Conservation (phyloP, 2,888 invertebrate species). For the Piscicola geometra region DNA sequence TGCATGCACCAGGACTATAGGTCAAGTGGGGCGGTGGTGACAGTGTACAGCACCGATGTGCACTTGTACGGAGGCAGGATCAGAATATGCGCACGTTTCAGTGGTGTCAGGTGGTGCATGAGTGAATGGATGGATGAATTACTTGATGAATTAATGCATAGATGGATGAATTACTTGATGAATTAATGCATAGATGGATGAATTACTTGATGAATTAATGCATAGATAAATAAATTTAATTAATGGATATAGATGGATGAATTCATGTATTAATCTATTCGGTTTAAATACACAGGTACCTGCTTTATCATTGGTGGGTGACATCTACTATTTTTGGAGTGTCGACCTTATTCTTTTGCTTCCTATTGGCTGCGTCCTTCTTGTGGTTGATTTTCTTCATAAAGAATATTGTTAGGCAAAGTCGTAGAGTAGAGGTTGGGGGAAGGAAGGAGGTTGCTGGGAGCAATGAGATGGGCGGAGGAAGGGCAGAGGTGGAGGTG, state of each 20-base stretch:
- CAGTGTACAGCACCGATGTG: background rate
- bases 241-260: too few species aligned
- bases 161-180: constrained; percentile 1
- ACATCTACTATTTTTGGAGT: constrained; percentile 57
- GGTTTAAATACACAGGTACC: constrained; percentile 64
- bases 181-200: background rate
- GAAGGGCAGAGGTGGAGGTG: constrained; percentile 25
- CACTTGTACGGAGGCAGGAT: background rate
- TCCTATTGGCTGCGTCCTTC: constrained; percentile 54
- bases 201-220: background rate
- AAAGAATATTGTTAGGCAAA: background rate
- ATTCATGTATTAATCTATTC: background rate
- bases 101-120: background rate
- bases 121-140: background rate
- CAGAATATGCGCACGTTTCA: background rate
- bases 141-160: constrained; percentile 7
- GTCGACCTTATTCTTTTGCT: constrained; percentile 58
- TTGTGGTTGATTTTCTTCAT: background rate
- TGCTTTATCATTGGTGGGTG: constrained; percentile 62
- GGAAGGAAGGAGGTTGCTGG: background rate
- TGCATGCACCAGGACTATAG: background rate
- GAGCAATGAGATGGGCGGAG: background rate
- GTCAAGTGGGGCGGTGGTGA: background rate
- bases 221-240: background rate
- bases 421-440: background rate